Evolutionary conservation across 1,140 invertebrate species (phyloP).

Genomic region (Zeugodacus cucurbitae): DNA sequence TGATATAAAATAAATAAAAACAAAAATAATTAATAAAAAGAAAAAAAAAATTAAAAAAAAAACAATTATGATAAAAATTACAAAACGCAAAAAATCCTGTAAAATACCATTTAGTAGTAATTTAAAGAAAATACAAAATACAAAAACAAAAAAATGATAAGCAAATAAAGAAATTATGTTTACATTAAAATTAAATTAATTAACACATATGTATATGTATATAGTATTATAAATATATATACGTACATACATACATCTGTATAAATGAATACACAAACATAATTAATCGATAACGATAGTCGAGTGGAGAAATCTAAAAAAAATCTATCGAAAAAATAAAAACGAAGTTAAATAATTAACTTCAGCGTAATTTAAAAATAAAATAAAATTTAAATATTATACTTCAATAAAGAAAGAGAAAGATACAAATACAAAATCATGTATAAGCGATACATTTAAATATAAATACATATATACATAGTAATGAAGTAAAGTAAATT

Average conservation of each 20-base stretch:
- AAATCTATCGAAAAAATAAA: slow-evolving; percentile 39
- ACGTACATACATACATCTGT: not conserved
- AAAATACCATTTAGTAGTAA: slow-evolving; percentile 36
- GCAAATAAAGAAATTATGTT: slow-evolving; percentile 12
- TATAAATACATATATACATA: slow-evolving; percentile 18
- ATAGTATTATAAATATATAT: not conserved
- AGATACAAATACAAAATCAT: not conserved
- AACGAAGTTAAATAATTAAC: not conserved
- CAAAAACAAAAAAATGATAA: not conserved
- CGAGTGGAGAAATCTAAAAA: not conserved
- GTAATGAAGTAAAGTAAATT: slow-evolving; percentile 7
- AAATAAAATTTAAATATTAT: not conserved
- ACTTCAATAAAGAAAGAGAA: not conserved
- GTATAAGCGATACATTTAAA: slow-evolving; percentile 13
- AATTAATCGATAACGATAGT: slow-evolving; percentile 27
- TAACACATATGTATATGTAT: not conserved
- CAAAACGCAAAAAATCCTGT: slow-evolving; percentile 1
- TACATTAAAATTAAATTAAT: not conserved
- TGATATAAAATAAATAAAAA: not conserved
- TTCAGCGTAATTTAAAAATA: not conserved
- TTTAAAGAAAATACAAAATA: not conserved
- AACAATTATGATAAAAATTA: slow-evolving; percentile 8
- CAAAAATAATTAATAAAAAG: not conserved
- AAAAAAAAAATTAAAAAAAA: not conserved
- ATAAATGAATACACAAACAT: not conserved